phyloP scores from a whole-genome alignment of 2,113 vertebrate species.

The Dromas ardeola region DNA sequence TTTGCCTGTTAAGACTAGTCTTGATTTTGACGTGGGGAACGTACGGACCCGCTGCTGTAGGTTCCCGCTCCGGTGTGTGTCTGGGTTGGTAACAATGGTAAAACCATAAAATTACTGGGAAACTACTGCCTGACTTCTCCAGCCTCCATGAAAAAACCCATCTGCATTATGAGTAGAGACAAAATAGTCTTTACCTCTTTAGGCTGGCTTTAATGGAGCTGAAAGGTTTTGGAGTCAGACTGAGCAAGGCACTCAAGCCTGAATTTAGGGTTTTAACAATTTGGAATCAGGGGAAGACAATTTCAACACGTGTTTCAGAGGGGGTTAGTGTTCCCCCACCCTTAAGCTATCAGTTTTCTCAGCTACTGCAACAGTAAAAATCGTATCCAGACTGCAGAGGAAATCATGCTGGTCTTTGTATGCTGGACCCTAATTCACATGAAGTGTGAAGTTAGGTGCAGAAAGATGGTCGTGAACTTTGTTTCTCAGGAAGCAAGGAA shows the following conservation, averaged over 20 bases:
- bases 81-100: background rate
- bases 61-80: background rate
- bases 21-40: accelerated
- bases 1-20: background rate
- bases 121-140: background rate
- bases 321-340: background rate
- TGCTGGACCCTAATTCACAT: background rate
- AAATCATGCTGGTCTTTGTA: background rate
- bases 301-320: background rate
- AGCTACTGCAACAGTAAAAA: background rate
- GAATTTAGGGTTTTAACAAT: background rate
- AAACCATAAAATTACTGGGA: background rate
- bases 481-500: background rate
- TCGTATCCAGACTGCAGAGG: background rate
- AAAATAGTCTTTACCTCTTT: background rate
- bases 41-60: background rate
- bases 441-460: background rate
- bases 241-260: background rate
- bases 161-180: background rate
- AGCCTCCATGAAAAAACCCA: background rate
- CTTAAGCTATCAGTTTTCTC: background rate
- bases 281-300: background rate
- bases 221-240: background rate
- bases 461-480: background rate
- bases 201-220: background rate